Evolutionary conservation across 2,888 invertebrate genomes (phyloP), one percentile per base, ranked within the genome.

Genomic region (Dastarcus helophoroides): DNA sequence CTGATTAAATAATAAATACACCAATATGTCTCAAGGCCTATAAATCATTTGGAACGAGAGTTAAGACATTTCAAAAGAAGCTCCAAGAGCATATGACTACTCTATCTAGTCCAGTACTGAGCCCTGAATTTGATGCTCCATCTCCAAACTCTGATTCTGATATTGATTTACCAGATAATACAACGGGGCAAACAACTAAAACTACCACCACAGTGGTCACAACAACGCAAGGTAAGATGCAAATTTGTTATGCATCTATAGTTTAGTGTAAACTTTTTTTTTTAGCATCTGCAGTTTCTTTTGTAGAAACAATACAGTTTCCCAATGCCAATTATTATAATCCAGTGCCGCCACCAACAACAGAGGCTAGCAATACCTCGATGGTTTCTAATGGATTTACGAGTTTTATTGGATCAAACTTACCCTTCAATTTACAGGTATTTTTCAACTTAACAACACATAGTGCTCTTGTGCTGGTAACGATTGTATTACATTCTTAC

Each of bases 41-140:
- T 56, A 86, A 85, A 62, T 90, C 86, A 58, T 95, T 93, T 64
- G 90, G 89, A 0, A 76, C 78, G 8, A 71, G 91, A 36, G 88
- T 95, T 1, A 81, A 86, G 50, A 75, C 76, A 30, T 69, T 93
- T 27, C 85, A 90, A 56, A 78, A 81, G 31, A 88, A 86, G 53
- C 61, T 93, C 11, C 86, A 86, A 44, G 90, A 91, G 47, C 65
- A 86, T 35, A 70, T 76, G 43, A 74, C 79, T 10, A 76, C 74
- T 4, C 58, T 93, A 33, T 68, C 73, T 1, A 72, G 71, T 54
- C 81, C 81, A 0, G 64, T 79, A 9, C 80, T 81, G 1, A 73
- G 76, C 1, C 81, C 81, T 0, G 73, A 73, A n/a, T 65, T 75
- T 3, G 62, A 65, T 38, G 73, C 78, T 33, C 77, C 77, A 1